Evolutionary conservation across 2,888 invertebrate species (phyloP).

Genomic region (Cataglyphis altisquamis): DNA sequence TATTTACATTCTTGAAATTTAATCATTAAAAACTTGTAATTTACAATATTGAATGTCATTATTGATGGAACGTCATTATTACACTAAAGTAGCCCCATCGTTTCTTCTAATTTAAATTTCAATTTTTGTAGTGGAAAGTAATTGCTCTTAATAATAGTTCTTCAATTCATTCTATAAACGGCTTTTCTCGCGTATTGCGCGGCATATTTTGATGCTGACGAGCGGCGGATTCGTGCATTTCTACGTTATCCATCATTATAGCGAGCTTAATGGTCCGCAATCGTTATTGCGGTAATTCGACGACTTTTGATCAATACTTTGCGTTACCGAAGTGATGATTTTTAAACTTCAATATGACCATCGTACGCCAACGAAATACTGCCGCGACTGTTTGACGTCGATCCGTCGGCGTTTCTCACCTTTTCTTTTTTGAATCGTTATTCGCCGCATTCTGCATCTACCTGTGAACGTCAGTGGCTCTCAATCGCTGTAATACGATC

Average conservation of each 20-base stretch:
- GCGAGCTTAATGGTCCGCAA: conserved; percentile 56
- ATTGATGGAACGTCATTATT: background rate
- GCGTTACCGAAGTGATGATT: conserved; percentile 53
- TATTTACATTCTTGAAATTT: background rate
- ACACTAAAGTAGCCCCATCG: background rate
- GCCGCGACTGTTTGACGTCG: conserved; percentile 55
- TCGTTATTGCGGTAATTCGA: conserved; percentile 54
- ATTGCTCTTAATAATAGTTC: conserved; percentile 19
- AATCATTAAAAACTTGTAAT: background rate
- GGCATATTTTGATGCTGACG: conserved; percentile 49
- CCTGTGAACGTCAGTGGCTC: conserved; percentile 54
- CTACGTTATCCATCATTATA: conserved; percentile 56
- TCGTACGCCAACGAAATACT: conserved; percentile 43
- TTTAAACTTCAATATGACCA: conserved; percentile 56
- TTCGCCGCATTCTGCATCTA: conserved; percentile 48
- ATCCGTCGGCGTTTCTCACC: conserved; percentile 50
- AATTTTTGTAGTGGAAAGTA: background rate
- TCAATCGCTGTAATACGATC: conserved; percentile 45
- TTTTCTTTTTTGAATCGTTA: conserved; percentile 56
- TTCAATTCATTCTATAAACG: conserved; percentile 36
- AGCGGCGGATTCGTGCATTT: conserved; percentile 46
- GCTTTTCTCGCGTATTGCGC: conserved; percentile 30
- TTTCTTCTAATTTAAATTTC: background rate
- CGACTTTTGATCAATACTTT: conserved; percentile 59
- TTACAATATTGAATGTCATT: background rate